phyloP scores from a whole-genome alignment of 2,888 invertebrate species.

The Chrysomela aeneicollis region DNA sequence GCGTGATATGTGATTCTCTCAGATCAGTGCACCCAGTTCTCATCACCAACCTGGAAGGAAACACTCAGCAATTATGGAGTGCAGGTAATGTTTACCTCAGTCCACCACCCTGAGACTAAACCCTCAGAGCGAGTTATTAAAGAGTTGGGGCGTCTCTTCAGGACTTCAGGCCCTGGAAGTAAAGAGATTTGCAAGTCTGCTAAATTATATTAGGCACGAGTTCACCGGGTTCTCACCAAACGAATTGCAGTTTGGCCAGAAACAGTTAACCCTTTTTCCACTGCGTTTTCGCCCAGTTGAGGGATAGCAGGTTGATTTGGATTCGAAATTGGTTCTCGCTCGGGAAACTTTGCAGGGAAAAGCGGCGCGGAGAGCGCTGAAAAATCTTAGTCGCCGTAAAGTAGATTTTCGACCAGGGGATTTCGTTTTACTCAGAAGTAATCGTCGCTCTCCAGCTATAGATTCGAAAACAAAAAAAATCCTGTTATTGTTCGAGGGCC shows the following conservation, averaged over 20 bases:
- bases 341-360: neutral
- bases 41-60: neutral
- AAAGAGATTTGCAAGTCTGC: neutral
- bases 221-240: conserved; percentile 10
- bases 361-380: conserved; percentile 10
- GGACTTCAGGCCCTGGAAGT: neutral
- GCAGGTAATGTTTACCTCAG: neutral
- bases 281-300: neutral
- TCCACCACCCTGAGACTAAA: neutral
- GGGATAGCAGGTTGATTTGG: neutral
- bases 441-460: neutral
- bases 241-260: conserved; percentile 1
- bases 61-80: neutral
- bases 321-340: neutral
- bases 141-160: conserved; percentile 10
- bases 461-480: neutral
- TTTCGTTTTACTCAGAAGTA: neutral
- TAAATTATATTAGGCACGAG: conserved; percentile 10
- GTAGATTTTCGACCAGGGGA: neutral
- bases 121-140: neutral
- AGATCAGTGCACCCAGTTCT: neutral
- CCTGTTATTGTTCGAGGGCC: too few species aligned
- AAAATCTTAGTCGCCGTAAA: neutral
- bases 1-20: too few species aligned
- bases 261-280: neutral